Evolutionary conservation across 2,888 invertebrate genomes (phyloP), one percentile per base, ranked within the genome.

Genomic region (Drosophila formosana): DNA sequence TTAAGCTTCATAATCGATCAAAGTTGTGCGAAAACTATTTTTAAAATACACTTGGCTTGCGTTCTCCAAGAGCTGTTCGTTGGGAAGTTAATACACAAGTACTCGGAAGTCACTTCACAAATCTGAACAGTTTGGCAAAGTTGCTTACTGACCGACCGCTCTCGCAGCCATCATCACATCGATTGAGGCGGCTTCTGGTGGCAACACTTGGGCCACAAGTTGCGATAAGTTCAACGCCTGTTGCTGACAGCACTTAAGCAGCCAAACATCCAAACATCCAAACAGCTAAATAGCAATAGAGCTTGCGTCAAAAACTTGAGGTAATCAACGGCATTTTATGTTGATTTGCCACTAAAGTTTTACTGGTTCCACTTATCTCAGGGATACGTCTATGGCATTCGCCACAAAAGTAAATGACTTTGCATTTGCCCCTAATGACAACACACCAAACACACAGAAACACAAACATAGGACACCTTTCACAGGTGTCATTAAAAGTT

Each of bases 271-370:
- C 4, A 28, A 64, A 13, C 39, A 58, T 53, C 58, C 57, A 43
- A 53, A 51, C 46, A 61, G 26, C 41, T 28, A 9, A 18, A 9
- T 34, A 25, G 43, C 45, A 23, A 45, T 23, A 26, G 28, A 63
- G 39, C 45, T 60, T 43, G 57, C 18, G 69, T 53, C 37, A 50
- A 68, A 70, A 78, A 77, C 75, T 68, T 61, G 66, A 72, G 73
- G 75, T 83, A 83, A 83, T 83, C 85, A 80, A 80, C 78, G 66
- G 45, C 53, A 78, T 80, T 85, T 88, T 80, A 87, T 82, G 83
- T 82, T 75, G 75, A 78, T 82, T 85, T 73, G 80, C 73, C 82
- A 73, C 73, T 85, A 80, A 88, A 82, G 66, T 85, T 83, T 83
- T 88, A 88, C 75, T 69, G 78, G 57, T 45, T 51, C 66, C 78